Percentiles rank a stretch among this genome's conserved stretches.
These are phyloP conservation scores for Dallia pectoralis DNA, from an alignment of 2,797 vertebrate genomes.

Conservation along the genomic window DNA sequence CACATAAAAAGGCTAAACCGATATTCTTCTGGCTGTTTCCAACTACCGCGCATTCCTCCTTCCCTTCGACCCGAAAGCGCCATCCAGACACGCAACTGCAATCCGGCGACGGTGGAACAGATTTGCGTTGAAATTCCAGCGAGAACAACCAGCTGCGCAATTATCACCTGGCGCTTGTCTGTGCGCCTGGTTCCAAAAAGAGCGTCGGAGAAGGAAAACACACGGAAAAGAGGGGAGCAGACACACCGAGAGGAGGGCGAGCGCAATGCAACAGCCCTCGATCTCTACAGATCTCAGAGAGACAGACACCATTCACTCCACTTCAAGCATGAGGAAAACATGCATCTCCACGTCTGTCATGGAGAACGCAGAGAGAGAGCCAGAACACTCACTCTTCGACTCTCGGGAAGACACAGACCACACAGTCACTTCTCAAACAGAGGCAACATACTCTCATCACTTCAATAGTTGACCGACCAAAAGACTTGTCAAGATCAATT, in stretches of 20 bases:
- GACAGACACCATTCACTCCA: background rate
- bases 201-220: no score
- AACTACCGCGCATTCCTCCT: background rate
- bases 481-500: background rate
- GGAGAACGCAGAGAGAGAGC: no score
- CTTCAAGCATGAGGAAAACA: no score
- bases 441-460: background rate
- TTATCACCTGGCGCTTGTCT: constrained; percentile 11
- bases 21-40: background rate
- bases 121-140: constrained; percentile 1
- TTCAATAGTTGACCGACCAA: background rate
- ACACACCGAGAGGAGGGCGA: background rate
- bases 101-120: constrained; percentile 1
- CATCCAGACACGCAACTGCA: background rate
- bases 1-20: background rate
- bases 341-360: no score
- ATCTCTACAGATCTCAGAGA: constrained; percentile 1
- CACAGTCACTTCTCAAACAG: background rate
- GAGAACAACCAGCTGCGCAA: background rate
- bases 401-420: background rate
- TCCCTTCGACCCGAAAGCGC: background rate
- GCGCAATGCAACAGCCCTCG: background rate
- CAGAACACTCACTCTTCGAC: no score
- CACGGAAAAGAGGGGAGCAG: background rate
- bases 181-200: background rate